Evolutionary conservation across 1,140 invertebrate genomes (phyloP), one percentile per base, ranked within the genome.

Genomic region (Drosophila grimshawi): DNA sequence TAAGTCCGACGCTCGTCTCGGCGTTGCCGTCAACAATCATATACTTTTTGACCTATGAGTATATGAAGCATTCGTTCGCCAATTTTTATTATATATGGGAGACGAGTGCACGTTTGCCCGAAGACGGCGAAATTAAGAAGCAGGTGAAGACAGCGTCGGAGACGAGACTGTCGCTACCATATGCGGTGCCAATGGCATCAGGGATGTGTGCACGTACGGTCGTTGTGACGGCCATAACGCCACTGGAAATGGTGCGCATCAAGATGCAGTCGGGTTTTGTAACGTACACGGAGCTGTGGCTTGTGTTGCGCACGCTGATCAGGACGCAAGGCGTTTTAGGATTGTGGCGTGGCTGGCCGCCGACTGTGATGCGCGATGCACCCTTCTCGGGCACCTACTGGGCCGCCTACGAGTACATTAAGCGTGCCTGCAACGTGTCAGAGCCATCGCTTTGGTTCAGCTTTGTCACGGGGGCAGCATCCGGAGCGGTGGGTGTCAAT

Each of bases 331-430:
- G 98, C 2, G 90, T 96, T n/a, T 91, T 86, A 78, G 97, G 97
- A 3, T 93, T 99, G 29, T 99, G 97, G 95, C 95, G 96, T 91
- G 99, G 98, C 4, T 94, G 98, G 74, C 94, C 95, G 39, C 96
- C 98, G 5, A 99, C 98, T 5, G 93, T 99, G 53, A 94, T 98
- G 71, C 94, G 99, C 76, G 99, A 99, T 94, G 98, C 99, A 57
- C 99, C 99, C 29, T 99, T 99, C 93, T 99, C 98, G 81, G 97
- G 97, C 32, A 95, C 99, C 77, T 99, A 99, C 93, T 99, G 98
- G 98, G 94, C 96, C 7, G 94, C 94, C 78, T 99, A 99, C 94
- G 98, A 99, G 93, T 94, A 93, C n/a, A 94, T 97, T 30, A 99
- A 99, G 93, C 92, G 93, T 72, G 71, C 93, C 81, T 94, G 94